Evolutionary conservation across 2,113 vertebrate species (phyloP), one percentile per base, ranked within the genome.

Genomic region (Lepisosteus osseus): DNA sequence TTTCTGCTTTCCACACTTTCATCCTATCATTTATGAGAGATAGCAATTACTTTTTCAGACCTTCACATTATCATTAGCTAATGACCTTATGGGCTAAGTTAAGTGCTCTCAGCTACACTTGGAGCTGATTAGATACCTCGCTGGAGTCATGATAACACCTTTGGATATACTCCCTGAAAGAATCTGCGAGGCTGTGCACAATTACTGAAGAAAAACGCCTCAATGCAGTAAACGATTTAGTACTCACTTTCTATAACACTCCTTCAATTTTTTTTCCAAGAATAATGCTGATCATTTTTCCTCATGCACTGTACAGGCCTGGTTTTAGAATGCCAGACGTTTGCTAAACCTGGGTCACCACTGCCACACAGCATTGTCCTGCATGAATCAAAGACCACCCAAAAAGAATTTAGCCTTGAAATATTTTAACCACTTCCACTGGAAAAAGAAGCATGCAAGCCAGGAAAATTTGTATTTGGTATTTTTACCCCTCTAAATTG

Each of bases 21-120:
- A 11, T 6, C 6, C 64, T 47, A 11, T 67, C 63, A 57, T 8
- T 17, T 43, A 45, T n/a, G 63, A 9, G 14, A 3, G 6, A 45
- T 47, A 68, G 41, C 65, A 4, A 2, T 29, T 63, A 57, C 54
- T 11, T 17, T 54, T 42, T 40, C 65, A 67, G 2, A 61, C 57
- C 15, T 45, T 54, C 51, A 13, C 41, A 44, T 54, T 61, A 67
- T 68, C 56, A 62, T 68, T 73, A 45, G 40, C 66, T n/a, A 67
- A 54, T 54, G 45, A 67, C 45, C 47, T 67, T 29, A 54, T 67
- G 9, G 17, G 47, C 47, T 44, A 54, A 13, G 64, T 8, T 66
- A 45, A 66, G n/a, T 45, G 29, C 64, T 47, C 13, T 47, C 43
- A 66, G 64, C 11, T 2, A 7, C 64, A 44, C 43, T 45, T n/a